phyloP scores from a whole-genome alignment of 2,888 invertebrate species.

The Xestoiulus laeticollis region DNA sequence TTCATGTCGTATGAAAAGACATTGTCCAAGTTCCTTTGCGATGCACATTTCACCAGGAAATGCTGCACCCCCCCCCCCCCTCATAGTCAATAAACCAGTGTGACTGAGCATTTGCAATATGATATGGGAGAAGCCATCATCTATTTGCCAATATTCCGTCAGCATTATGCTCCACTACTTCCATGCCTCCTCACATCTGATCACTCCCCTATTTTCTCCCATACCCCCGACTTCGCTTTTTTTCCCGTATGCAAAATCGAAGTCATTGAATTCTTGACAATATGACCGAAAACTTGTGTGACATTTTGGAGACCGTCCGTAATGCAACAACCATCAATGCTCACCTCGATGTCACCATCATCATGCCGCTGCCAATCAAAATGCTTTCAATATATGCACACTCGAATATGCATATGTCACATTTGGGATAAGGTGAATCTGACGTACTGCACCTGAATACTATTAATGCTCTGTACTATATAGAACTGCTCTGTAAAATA shows the following conservation, averaged over 20 bases:
- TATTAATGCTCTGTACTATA: too few species aligned
- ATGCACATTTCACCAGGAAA: neutral
- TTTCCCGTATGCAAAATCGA: conserved; percentile 14
- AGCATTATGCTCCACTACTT: neutral
- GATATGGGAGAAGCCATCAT: neutral
- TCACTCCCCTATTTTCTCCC: neutral
- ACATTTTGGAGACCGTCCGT: neutral
- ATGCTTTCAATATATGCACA: neutral
- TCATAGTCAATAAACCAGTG: neutral
- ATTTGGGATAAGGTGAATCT: neutral
- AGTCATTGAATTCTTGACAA: conserved; percentile 18
- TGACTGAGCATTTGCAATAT: neutral
- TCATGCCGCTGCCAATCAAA: neutral
- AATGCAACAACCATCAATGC: neutral
- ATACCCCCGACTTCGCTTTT: neutral
- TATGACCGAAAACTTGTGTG: neutral
- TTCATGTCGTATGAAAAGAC: neutral
- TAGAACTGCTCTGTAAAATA: too few species aligned
- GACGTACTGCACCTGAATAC: neutral
- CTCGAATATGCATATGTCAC: neutral
- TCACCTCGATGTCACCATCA: neutral
- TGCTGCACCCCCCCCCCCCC: neutral
- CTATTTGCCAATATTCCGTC: neutral
- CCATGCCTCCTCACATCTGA: neutral
- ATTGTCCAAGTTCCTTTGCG: neutral